Conservation (phyloP, 1,140 invertebrate genomes). For the Drosophila murphyi region DNA sequence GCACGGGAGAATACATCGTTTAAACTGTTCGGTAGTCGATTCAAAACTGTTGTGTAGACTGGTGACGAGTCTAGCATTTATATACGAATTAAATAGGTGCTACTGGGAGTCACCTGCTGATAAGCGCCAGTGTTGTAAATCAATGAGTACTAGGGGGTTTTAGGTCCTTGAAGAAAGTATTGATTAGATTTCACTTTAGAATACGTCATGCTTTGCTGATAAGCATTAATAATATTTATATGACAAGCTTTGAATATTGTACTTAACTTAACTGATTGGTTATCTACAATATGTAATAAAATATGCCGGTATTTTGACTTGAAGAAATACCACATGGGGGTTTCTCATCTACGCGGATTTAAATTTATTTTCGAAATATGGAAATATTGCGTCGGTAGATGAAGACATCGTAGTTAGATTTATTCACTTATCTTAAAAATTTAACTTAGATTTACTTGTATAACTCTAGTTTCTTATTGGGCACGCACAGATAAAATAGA, state of each 20-base stretch:
- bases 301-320: too few relatives aligned
- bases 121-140: background rate
- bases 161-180: background rate
- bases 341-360: too few relatives aligned
- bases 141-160: background rate
- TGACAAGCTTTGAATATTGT: background rate
- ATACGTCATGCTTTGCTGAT: background rate
- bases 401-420: too few relatives aligned
- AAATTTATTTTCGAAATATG: too few relatives aligned
- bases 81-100: background rate
- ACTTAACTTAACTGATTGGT: too few relatives aligned
- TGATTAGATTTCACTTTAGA: background rate
- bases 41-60: conserved; percentile 8
- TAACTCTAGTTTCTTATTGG: too few relatives aligned
- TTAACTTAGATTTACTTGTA: too few relatives aligned
- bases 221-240: background rate
- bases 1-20: conserved; percentile 35
- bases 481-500: too few relatives aligned
- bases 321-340: too few relatives aligned
- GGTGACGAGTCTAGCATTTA: background rate
- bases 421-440: too few relatives aligned
- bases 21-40: conserved; percentile 14
- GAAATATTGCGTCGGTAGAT: too few relatives aligned
- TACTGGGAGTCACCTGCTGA: conserved; percentile 1
- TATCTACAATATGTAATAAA: too few relatives aligned